phyloP scores from a whole-genome alignment of 2,888 invertebrate genomes.

The Himalopsyche japonica region DNA sequence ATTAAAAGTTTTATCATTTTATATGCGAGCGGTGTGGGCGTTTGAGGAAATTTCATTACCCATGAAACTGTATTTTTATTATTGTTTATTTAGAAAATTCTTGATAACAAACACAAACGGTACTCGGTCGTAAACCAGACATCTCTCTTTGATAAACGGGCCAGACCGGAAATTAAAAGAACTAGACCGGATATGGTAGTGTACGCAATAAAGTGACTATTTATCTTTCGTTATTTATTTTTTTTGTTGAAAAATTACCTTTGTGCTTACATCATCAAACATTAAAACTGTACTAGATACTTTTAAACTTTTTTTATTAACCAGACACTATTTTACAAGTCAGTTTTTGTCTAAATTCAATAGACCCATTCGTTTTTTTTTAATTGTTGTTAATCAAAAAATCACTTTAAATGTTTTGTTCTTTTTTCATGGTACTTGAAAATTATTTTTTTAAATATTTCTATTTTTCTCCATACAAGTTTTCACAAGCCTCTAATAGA shows the following conservation, averaged over 20 bases:
- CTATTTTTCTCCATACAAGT: too few relatives aligned
- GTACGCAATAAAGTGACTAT: slow-evolving; percentile 4
- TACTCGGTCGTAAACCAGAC: background rate
- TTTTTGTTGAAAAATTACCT: background rate
- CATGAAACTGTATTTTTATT: background rate
- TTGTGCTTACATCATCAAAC: background rate
- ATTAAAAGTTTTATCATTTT: too few relatives aligned
- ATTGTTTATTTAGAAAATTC: background rate
- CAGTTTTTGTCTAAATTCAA: too few relatives aligned
- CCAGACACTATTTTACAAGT: too few relatives aligned
- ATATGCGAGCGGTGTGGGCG: too few relatives aligned
- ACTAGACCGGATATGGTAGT: slow-evolving; percentile 15
- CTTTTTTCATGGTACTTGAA: too few relatives aligned
- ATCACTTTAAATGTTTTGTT: too few relatives aligned
- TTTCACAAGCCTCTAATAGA: too few relatives aligned
- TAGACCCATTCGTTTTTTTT: too few relatives aligned
- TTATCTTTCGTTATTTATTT: background rate
- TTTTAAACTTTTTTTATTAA: too few relatives aligned
- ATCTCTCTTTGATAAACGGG: slow-evolving; percentile 9
- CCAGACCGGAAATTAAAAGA: slow-evolving; percentile 31
- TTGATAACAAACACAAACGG: background rate
- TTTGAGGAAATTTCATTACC: background rate
- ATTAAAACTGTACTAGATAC: background rate
- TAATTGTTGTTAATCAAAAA: too few relatives aligned
- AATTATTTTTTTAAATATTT: too few relatives aligned